Evolutionary conservation across 2,888 invertebrate species (phyloP), one percentile per base, ranked within the genome.

Genomic region (Pammene fasciana): DNA sequence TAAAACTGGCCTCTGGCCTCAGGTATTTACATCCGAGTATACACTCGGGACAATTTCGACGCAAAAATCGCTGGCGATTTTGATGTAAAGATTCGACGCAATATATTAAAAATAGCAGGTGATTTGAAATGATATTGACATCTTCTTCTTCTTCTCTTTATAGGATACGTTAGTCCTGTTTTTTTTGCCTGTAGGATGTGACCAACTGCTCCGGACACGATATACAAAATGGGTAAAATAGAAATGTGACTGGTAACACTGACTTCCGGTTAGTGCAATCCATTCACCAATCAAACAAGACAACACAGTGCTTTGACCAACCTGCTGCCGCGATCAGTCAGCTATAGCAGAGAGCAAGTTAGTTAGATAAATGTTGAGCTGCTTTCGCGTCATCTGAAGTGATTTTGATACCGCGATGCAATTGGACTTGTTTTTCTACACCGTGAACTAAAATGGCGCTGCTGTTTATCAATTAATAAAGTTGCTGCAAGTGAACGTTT

Each of bases 271-370:
- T 83, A 75, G 80, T 78, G 82, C 75, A 79, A 79, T 84, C 86
- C 88, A 87, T 89, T 90, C 90, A 86, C 90, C 89, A 92, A 92
- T 91, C 91, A 92, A 83, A 87, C 86, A 88, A 88, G 89, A 90
- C 89, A 88, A 86, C 84, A 85, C 85, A 87, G 90, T 90, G 89
- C 91, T 90, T 90, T 91, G 90, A 88, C 90, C 90, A 90, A 91
- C 89, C 88, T 90, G 89, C 90, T 88, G 85, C 82, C 85, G 86
- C 82, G 87, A 86, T 80, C 82, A 83, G 85, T 54, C 60, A 66
- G 45, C 81, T 84, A 80, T 79, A 86, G 83, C 84, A 84, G 82
- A 72, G 82, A 81, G 79, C 79, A 81, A 86, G 83, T 88, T 84
- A 86, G 86, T 88, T 85, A 83, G 80, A 77, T 90, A 82, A 78